A percentile compares a stretch with the other conserved stretches of the same genome.
These are phyloP conservation scores for Nomada lathburiana DNA, from an alignment of 2,888 invertebrate genomes.

Conservation along the genomic window DNA sequence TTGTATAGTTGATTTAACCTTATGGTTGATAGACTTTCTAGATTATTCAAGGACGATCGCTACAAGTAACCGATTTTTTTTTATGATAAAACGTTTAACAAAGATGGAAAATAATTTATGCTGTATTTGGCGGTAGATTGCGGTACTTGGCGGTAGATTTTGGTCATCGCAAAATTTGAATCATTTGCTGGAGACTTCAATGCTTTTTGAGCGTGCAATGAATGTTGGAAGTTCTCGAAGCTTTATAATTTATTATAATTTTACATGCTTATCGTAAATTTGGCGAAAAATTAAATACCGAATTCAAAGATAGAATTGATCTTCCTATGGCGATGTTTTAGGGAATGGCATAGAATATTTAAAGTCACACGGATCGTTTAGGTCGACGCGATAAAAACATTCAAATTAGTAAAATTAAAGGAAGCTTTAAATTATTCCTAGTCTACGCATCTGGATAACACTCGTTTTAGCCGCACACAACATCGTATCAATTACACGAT, in stretches of 20 bases:
- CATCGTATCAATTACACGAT: conserved; percentile 4
- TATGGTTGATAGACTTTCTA: not conserved
- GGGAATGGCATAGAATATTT: not conserved
- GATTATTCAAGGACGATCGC: no score
- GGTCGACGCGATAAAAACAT: not conserved
- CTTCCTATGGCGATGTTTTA: not conserved
- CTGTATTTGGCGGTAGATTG: not conserved
- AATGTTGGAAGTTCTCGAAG: not conserved
- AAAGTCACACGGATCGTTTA: not conserved
- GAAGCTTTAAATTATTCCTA: conserved; percentile 12
- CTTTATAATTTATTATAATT: no score
- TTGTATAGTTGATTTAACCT: not conserved
- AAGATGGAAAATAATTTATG: not conserved
- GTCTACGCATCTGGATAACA: conserved; percentile 7
- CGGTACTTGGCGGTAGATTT: not conserved
- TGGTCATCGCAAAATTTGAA: not conserved
- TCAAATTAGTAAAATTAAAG: conserved; percentile 20
- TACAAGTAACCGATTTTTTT: no score
- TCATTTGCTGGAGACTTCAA: conserved; percentile 15
- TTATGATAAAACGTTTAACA: no score
- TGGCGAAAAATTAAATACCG: not conserved
- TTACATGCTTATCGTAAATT: not conserved
- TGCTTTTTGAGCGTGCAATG: not conserved
- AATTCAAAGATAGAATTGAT: not conserved
- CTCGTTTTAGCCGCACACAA: conserved; percentile 21